These are phyloP conservation scores for Falcaria lacertinaria DNA, from an alignment of 2,888 invertebrate genomes.

Conservation along the genomic window DNA sequence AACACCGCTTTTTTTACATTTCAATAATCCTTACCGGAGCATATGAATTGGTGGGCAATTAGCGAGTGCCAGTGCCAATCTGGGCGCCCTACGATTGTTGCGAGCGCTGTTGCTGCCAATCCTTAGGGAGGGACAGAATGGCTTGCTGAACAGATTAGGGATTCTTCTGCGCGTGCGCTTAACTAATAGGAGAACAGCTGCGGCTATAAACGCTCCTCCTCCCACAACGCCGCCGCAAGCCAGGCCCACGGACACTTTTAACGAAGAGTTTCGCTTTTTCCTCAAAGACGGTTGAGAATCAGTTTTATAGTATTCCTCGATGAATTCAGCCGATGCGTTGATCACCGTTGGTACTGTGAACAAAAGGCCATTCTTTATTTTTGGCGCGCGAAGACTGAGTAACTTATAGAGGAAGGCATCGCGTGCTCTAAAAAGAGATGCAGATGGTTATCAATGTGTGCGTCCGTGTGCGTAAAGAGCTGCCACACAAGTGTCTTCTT, in stretches of 20 bases:
- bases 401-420: no score
- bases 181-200: slow-evolving; percentile 83
- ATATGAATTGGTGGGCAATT: slow-evolving; percentile 72
- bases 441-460: no score
- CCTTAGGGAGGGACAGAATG: slow-evolving; percentile 63
- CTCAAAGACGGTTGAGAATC: slow-evolving; percentile 61
- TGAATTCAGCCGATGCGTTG: slow-evolving; percentile 80
- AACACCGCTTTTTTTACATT: no score
- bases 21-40: slow-evolving; percentile 46
- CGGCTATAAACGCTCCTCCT: slow-evolving; percentile 79
- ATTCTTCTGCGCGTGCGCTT: slow-evolving; percentile 60
- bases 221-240: slow-evolving; percentile 70
- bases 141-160: slow-evolving; percentile 68
- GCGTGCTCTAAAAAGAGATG: no score
- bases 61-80: slow-evolving; percentile 61
- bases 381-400: no score
- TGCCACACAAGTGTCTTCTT: no score
- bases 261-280: slow-evolving; percentile 70
- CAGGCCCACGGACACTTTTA: slow-evolving; percentile 67
- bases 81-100: slow-evolving; percentile 70
- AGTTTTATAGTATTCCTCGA: slow-evolving; percentile 81
- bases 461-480: no score
- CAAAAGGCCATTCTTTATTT: slow-evolving; percentile 14
- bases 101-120: slow-evolving; percentile 49
- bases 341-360: slow-evolving; percentile 73